Percentiles rank a stretch among this genome's conserved stretches.
Evolutionary conservation across 2,797 vertebrate species (phyloP).

Genomic region (Channa striata): DNA sequence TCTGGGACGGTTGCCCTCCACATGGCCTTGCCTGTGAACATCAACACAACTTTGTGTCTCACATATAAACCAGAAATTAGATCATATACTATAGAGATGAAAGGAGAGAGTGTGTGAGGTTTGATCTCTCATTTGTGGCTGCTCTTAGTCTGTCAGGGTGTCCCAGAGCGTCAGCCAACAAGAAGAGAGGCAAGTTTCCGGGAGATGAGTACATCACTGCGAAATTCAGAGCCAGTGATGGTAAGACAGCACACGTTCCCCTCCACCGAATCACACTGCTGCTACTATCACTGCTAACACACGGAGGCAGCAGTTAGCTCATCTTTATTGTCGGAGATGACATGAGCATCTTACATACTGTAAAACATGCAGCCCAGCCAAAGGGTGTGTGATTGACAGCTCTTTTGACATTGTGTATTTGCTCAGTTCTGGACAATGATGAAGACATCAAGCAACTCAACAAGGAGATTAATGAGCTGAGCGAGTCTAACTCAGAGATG

Average conservation of each 20-base stretch:
- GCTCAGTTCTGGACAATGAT: conserved; percentile 94
- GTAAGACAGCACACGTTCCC: conserved; percentile 74
- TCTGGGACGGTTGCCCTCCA: too few relatives aligned
- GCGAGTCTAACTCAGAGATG: conserved; percentile 96
- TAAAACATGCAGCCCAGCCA: background rate
- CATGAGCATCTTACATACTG: too few relatives aligned
- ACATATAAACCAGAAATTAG: too few relatives aligned
- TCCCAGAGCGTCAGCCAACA: conserved; percentile 95
- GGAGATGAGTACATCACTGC: conserved; percentile 96
- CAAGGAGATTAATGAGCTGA: conserved; percentile 96
- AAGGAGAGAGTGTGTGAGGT: background rate
- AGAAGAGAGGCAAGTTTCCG: conserved; percentile 95
- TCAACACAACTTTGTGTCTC: too few relatives aligned
- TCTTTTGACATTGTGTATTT: conserved; percentile 15
- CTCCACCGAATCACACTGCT: background rate
- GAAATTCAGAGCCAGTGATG: conserved; percentile 98
- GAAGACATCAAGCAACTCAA: conserved; percentile 99
- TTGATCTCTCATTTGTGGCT: conserved; percentile 15
- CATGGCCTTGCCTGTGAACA: too few relatives aligned
- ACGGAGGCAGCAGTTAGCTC: background rate
- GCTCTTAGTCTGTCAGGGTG: conserved; percentile 94
- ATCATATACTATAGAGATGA: background rate
- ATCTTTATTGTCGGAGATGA: background rate
- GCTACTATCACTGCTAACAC: background rate
- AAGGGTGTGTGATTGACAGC: background rate